Evolutionary conservation across 2,888 invertebrate genomes (phyloP), one percentile per base, ranked within the genome.

Genomic region (Chymomyza amoena): DNA sequence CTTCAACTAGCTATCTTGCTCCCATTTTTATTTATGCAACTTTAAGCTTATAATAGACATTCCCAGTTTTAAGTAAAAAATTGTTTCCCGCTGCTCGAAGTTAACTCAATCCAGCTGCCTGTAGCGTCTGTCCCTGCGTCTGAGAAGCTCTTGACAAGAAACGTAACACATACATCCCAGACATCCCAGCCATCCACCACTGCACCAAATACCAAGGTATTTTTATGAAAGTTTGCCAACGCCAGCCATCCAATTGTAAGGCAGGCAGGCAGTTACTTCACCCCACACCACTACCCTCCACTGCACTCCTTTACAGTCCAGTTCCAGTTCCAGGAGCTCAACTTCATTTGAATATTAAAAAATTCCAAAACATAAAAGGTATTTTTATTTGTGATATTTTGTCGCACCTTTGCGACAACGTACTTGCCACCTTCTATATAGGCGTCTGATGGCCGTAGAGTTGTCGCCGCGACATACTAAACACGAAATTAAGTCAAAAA

Each of bases 381-480:
- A 85, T 85, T 85, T 85, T 85, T 86, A 85, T 85, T 85, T 86
- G 84, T 75, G 86, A 82, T 87, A 88, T 84, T 88, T 89, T 89
- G 89, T 89, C 89, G 88, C 89, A 89, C 89, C 89, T 89, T 84
- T 73, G 83, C 82, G 87, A 89, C 89, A 89, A 86, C 85, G 83
- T 80, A 89, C 80, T 83, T 86, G 86, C 87, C 87, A 88, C 87
- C 87, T 84, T 74, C 71, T 70, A 45, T 70, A 45, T 45, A 45
- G 39, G 39, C 39, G 39, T 25, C 52, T 54, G 16, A 54, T 54
- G 52, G 16, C 52, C 52, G 52, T 16, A 54, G 16, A 54, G 52
- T 16, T 16, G 52, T 18, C 52, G 52, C 16, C 10, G 63, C 18
- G 13, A 25, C 28, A 63, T 4, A 51, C 64, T 9, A 50, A 6